A percentile compares a stretch with the other conserved stretches of the same genome.
Conservation (phyloP, 1,140 invertebrate species). For the Sipha flava region DNA sequence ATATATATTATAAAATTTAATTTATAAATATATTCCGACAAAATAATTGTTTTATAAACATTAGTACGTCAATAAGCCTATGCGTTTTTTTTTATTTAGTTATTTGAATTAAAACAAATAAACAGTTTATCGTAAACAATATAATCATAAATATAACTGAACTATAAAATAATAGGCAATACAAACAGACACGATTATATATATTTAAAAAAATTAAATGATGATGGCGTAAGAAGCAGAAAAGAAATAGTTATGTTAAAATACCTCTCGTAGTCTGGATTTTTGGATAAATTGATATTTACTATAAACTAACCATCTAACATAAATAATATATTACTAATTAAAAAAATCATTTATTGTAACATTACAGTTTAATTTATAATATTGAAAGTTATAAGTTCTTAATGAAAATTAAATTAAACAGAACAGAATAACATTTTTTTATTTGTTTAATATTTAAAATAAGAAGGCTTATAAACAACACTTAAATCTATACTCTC, state of each 20-base stretch:
- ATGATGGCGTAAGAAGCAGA: background rate
- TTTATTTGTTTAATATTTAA: too few relatives aligned
- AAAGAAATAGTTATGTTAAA: background rate
- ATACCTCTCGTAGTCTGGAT: background rate
- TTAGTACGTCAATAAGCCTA: background rate
- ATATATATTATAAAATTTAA: too few relatives aligned
- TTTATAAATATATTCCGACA: too few relatives aligned
- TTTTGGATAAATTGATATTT: background rate
- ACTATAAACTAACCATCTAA: background rate
- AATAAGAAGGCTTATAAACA: too few relatives aligned
- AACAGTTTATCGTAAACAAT: background rate
- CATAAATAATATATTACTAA: background rate
- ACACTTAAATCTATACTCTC: too few relatives aligned
- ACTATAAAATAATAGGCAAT: conserved; percentile 12
- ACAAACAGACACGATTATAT: background rate
- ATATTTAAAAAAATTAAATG: background rate
- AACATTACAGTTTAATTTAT: too few relatives aligned
- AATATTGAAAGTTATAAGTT: too few relatives aligned
- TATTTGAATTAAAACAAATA: background rate
- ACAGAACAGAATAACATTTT: too few relatives aligned
- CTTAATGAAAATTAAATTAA: too few relatives aligned
- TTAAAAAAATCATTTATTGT: background rate
- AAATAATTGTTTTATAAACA: background rate
- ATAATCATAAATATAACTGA: background rate
- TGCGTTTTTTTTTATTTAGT: background rate